These are phyloP conservation scores for Tetramorium alpestre DNA, from an alignment of 1,140 invertebrate genomes.

Conservation along the genomic window DNA sequence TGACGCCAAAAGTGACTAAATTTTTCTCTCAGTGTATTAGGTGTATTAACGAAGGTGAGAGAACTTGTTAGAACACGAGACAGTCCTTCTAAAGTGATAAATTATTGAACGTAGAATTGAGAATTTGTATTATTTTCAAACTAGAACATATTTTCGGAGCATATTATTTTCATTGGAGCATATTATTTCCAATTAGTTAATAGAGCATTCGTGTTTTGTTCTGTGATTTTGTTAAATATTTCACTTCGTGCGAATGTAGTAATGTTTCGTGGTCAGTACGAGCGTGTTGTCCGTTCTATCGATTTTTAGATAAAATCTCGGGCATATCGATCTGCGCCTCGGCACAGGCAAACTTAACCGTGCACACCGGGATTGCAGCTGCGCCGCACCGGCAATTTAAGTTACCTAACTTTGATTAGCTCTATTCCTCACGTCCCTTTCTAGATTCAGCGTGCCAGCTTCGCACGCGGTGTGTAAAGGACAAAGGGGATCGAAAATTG, in stretches of 20 bases:
- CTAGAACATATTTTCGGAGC: too few species aligned
- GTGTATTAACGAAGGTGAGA: too few species aligned
- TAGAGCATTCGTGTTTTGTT: neutral
- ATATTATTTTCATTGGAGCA: neutral
- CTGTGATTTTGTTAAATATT: neutral
- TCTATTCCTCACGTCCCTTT: slow-evolving; percentile 18
- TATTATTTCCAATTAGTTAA: neutral
- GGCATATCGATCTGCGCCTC: slow-evolving; percentile 4
- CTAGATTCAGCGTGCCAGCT: neutral
- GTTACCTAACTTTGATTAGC: slow-evolving; percentile 33
- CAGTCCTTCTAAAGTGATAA: too few species aligned
- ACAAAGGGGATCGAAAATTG: neutral
- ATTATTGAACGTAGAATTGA: neutral
- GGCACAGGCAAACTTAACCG: neutral
- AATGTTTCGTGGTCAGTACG: neutral
- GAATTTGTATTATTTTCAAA: too few species aligned
- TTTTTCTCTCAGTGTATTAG: too few species aligned
- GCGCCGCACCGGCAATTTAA: slow-evolving; percentile 35
- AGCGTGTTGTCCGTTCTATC: neutral
- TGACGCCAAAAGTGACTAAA: too few species aligned
- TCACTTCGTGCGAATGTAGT: neutral
- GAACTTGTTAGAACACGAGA: too few species aligned
- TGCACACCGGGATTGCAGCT: slow-evolving; percentile 12
- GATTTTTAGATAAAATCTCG: slow-evolving; percentile 26
- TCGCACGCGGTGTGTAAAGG: neutral